phyloP scores from a whole-genome alignment of 2,888 invertebrate genomes.

The Cephus pygmeus region DNA sequence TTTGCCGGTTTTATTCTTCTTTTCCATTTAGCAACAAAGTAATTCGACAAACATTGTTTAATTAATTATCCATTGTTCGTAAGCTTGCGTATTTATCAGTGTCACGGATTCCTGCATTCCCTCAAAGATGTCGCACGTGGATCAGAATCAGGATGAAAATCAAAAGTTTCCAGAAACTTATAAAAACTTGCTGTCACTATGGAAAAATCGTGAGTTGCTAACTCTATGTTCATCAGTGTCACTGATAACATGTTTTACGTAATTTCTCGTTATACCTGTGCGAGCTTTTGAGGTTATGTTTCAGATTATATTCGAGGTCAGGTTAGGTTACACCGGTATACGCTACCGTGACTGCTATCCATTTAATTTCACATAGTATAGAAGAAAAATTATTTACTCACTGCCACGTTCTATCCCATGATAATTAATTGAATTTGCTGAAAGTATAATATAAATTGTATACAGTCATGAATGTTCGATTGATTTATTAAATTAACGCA shows the following conservation, averaged over 20 bases:
- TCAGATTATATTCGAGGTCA: neutral
- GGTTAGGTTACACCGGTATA: neutral
- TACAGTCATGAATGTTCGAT: neutral
- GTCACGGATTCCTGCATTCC: neutral
- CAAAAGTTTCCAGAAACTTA: constrained; percentile 39
- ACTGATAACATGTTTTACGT: neutral
- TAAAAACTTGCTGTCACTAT: constrained; percentile 43
- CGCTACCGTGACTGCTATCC: neutral
- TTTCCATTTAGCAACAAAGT: neutral
- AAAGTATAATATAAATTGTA: neutral
- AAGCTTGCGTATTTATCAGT: neutral
- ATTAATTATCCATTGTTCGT: neutral
- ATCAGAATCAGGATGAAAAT: constrained; percentile 25
- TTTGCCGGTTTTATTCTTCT: neutral
- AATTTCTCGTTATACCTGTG: neutral
- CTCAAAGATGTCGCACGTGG: constrained; percentile 36
- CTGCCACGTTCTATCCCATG: neutral
- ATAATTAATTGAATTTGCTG: no score
- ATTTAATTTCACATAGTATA: neutral
- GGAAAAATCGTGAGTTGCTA: constrained; percentile 49
- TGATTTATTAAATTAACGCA: neutral
- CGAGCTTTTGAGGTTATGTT: neutral
- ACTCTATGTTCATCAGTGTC: neutral
- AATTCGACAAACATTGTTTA: neutral
- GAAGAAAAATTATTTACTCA: neutral